Evolutionary conservation across 2,888 invertebrate genomes (phyloP).

Genomic region (Xiphydria camelus): DNA sequence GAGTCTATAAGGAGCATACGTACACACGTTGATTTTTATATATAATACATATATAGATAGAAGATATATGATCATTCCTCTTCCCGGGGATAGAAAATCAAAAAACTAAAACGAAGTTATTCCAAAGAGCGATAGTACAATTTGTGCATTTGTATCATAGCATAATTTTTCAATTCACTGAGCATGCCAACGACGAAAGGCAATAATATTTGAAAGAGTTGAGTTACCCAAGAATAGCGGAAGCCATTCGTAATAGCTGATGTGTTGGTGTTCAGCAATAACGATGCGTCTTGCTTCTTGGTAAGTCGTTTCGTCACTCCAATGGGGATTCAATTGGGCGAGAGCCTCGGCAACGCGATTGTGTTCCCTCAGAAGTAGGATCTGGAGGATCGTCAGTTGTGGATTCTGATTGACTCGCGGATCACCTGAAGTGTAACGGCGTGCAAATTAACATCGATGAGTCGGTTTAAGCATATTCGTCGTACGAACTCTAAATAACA

Average conservation of each 20-base stretch:
- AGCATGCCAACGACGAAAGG: background rate
- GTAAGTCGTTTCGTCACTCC: slow-evolving; percentile 74
- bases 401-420: slow-evolving; percentile 77
- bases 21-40: too few relatives aligned
- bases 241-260: slow-evolving; percentile 80
- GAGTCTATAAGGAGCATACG: too few relatives aligned
- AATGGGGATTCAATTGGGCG: slow-evolving; percentile 70
- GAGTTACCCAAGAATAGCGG: slow-evolving; percentile 72
- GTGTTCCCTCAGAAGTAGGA: slow-evolving; percentile 77
- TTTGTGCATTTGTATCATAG: background rate
- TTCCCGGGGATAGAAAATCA: too few relatives aligned
- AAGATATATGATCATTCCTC: too few relatives aligned
- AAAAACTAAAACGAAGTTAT: too few relatives aligned
- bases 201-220: background rate
- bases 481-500: background rate
- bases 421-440: slow-evolving; percentile 64
- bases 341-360: slow-evolving; percentile 73
- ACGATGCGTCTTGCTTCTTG: slow-evolving; percentile 75
- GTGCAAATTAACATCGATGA: background rate
- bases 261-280: slow-evolving; percentile 77
- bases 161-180: too few relatives aligned
- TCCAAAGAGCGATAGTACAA: background rate
- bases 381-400: slow-evolving; percentile 73
- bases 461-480: too few relatives aligned
- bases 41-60: too few relatives aligned